These are phyloP conservation scores for Acanthurus tractus DNA, from an alignment of 2,797 vertebrate species.

Conservation along the genomic window DNA sequence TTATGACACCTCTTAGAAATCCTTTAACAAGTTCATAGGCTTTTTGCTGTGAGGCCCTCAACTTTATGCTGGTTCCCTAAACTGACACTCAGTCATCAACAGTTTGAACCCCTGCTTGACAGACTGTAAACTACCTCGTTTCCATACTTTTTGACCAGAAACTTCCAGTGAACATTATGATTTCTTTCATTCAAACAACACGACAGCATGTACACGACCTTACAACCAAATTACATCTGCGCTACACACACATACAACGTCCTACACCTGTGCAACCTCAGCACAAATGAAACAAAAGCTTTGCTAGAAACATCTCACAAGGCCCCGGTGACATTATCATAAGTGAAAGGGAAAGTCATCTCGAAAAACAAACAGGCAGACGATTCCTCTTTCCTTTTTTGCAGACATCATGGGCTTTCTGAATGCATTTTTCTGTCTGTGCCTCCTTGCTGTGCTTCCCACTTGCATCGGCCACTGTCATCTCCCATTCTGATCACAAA, in stretches of 20 bases:
- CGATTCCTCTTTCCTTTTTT: slow-evolving; percentile 64
- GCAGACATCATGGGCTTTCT: slow-evolving; percentile 61
- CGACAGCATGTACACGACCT: slow-evolving; percentile 18
- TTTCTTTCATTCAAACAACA: slow-evolving; percentile 32
- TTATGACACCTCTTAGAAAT: too few relatives aligned
- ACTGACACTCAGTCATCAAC: too few relatives aligned
- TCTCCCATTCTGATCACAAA: slow-evolving; percentile 80
- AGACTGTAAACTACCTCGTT: slow-evolving; percentile 18
- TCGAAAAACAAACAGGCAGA: slow-evolving; percentile 68
- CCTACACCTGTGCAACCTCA: slow-evolving; percentile 41
- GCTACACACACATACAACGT: slow-evolving; percentile 3
- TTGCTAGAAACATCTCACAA: slow-evolving; percentile 50
- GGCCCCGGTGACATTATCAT: slow-evolving; percentile 54
- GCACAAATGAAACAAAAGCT: slow-evolving; percentile 46
- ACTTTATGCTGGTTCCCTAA: too few relatives aligned
- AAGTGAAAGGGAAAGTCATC: slow-evolving; percentile 59
- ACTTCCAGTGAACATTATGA: background rate
- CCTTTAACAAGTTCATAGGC: too few relatives aligned
- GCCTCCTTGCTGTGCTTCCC: slow-evolving; percentile 62
- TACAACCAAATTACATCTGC: slow-evolving; percentile 32
- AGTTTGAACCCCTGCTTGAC: too few relatives aligned
- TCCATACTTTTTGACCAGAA: slow-evolving; percentile 30
- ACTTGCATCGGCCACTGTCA: slow-evolving; percentile 66
- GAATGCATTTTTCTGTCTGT: slow-evolving; percentile 67
- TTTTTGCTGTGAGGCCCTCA: too few relatives aligned